These are phyloP conservation scores for Gari tellinella DNA, from an alignment of 2,888 invertebrate genomes.

Conservation along the genomic window DNA sequence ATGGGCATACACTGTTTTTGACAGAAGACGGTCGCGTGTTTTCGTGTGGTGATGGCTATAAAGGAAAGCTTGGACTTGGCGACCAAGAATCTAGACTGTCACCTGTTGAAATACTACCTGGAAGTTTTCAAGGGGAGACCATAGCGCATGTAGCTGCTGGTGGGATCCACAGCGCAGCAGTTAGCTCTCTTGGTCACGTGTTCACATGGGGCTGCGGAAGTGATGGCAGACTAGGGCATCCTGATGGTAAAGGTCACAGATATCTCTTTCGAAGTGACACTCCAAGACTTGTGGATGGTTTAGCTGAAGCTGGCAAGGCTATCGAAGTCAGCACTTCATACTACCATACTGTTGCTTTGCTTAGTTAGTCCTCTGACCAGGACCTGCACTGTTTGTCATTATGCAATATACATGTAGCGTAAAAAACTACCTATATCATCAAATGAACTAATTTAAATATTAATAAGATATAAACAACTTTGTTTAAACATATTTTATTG, in stretches of 20 bases:
- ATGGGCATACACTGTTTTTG: constrained; percentile 70
- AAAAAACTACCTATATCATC: too few relatives aligned
- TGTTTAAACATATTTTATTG: too few relatives aligned
- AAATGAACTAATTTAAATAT: too few relatives aligned
- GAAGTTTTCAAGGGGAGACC: constrained; percentile 57
- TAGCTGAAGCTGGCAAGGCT: constrained; percentile 38
- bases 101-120: constrained; percentile 54
- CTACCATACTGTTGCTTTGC: constrained; percentile 68
- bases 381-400: too few relatives aligned
- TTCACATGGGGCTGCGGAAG: constrained; percentile 77
- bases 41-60: constrained; percentile 74
- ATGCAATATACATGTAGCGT: too few relatives aligned
- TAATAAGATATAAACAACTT: too few relatives aligned
- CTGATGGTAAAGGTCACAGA: constrained; percentile 74
- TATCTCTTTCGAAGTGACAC: constrained; percentile 71
- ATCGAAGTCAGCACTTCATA: constrained; percentile 65
- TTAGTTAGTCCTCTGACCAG: too few relatives aligned
- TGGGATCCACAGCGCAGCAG: constrained; percentile 73
- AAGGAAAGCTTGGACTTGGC: constrained; percentile 73
- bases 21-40: constrained; percentile 57
- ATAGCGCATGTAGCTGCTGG: constrained; percentile 66
- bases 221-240: constrained; percentile 72
- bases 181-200: constrained; percentile 63
- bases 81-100: constrained; percentile 51
- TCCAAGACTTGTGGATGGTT: constrained; percentile 63